Conservation (phyloP, 1,140 invertebrate genomes). For the Dinothrombium tinctorium region DNA sequence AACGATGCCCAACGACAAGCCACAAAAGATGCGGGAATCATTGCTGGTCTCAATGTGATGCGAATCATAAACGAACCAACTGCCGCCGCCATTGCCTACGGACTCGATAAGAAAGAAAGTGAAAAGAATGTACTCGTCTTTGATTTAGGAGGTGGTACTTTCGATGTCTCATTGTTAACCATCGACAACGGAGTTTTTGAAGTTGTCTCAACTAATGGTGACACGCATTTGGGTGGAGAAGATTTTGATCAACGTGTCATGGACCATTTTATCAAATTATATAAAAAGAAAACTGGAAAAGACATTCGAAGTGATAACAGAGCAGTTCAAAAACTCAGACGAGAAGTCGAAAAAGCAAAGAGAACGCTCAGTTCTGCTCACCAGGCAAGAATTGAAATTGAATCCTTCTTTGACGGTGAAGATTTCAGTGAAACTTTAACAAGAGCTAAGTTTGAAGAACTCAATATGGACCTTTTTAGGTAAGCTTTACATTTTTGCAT, state of each 20-base stretch:
- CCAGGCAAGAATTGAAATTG: constrained; percentile 94
- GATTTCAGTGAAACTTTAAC: constrained; percentile 49
- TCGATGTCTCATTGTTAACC: constrained; percentile 93
- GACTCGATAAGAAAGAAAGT: constrained; percentile 94
- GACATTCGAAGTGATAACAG: constrained; percentile 82
- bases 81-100: constrained; percentile 97
- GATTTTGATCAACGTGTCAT: constrained; percentile 96
- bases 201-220: constrained; percentile 88
- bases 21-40: constrained; percentile 52
- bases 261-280: constrained; percentile 95
- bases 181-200: constrained; percentile 92
- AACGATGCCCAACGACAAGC: constrained; percentile 94
- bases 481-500: too few species aligned
- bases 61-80: constrained; percentile 99
- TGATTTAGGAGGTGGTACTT: constrained; percentile 98
- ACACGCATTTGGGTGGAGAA: constrained; percentile 91
- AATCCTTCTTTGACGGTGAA: constrained; percentile 84
- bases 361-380: constrained; percentile 79
- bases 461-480: constrained; percentile 97
- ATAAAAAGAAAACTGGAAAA: constrained; percentile 98
- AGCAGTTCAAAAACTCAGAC: constrained; percentile 81
- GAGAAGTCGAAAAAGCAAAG: constrained; percentile 95
- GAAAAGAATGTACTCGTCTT: constrained; percentile 98
- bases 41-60: constrained; percentile 84
- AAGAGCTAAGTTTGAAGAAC: constrained; percentile 94